Base-by-base conservation (phyloP, 2,113 vertebrate genomes). In the Psittacara wagleri region DNA sequence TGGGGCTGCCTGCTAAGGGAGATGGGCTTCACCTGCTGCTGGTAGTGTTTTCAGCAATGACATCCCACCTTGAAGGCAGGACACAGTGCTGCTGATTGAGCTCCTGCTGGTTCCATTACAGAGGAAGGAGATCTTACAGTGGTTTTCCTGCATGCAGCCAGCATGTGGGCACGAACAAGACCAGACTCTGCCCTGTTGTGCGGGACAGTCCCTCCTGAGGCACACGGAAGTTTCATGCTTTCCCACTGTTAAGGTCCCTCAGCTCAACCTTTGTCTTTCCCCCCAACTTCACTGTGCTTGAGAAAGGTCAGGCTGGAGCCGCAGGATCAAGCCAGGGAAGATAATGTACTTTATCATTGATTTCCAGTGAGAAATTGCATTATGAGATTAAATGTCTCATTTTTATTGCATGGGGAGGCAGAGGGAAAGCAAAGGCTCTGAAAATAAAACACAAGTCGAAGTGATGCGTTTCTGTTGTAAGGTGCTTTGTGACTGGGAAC, bases 321-420 rank as follows among this genome's bases (percentile, higher is more conserved):
- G 1, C 91, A 69, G 88, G 94, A 79, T 84, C 76, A 73, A 80
- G 54, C 49, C 49, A 37, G 76, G 86, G 69, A 82, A 55, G 69
- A 57, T 93, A 96, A 96, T 87, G 91, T 37, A 79, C 57, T 75
- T 94, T 59, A 69, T 49, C 91, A 94, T 95, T 82, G 92, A 96
- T 95, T 97, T 94, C 92, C 86, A 91, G 77, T 3, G 18, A 97
- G 92, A 84, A 92, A 63, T 69, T 91, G 86, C 86, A 83, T 95
- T 95, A 94, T 89, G 92, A 96, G 91, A 94, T 97, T 94, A 91
- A 95, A 79, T 94, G 63, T 76, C 92, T 96, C 78, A 66, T 91
- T 96, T 95, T 96, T 94, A 95, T 94, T 93, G 91, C 91, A 41
- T 68, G 59, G 91, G 70, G 86, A 95, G 86, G 57, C 44, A 72